Base-by-base conservation (phyloP, 2,113 vertebrate species). In the sheep (Ovis aries) region DNA sequence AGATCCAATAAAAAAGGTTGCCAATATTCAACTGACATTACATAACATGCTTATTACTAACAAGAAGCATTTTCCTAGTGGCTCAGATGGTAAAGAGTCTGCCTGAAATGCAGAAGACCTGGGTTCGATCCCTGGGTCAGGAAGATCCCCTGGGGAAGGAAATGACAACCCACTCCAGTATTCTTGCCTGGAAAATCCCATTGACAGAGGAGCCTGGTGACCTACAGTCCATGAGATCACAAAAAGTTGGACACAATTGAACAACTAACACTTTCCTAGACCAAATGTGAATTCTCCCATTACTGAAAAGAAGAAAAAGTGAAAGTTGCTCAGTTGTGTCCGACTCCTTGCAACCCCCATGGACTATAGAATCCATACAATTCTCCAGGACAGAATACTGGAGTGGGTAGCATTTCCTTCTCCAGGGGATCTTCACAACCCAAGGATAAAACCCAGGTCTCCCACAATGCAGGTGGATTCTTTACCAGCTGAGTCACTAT, bases 401-500 rank as follows among this genome's bases (percentile, higher is more conserved):
- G n/a, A 74, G 67, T 40, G 19, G 67, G 19, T 71, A 71, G n/a
- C 67, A 12, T 71, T 40, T 2, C 64, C 10, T 71, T 71, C n/a
- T 71, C n/a, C 19, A 71, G 19, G 67, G 10, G n/a, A 71, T 74
- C n/a, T 6, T 74, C n/a, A 13, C n/a, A 74, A 74, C 19, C 67
- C 67, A 74, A 40, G 10, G 21, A 74, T 40, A 36, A 74, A 74
- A 74, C 10, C 10, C n/a, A 71, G n/a, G 67, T 40, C 5, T 74
- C 36, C 10, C 5, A 0, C 36, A 40, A 25, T 3, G 10, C 19
- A 23, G 19, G 19, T 12, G 36, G n/a, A 23, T 25, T 23, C 21
- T 74, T 74, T 40, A 71, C 36, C n/a, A 74, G 67, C 67, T 40
- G 67, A 74, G 67, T 23, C n/a, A 71, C 67, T 19, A 40, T 7